Base-by-base conservation (phyloP, 64 coral and sea anemone genomes). In the Actinia equina region DNA sequence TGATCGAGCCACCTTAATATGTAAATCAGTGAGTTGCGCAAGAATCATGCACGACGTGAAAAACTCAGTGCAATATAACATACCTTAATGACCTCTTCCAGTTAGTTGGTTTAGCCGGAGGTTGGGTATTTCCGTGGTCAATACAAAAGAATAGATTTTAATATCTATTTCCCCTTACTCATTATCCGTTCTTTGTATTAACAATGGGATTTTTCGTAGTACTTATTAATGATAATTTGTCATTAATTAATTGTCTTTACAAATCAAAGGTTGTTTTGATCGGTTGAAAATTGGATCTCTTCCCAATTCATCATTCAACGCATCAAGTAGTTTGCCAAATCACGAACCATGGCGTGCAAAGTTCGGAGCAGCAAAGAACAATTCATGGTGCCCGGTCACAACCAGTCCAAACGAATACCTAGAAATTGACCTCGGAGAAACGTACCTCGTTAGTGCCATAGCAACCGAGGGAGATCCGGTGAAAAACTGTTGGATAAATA, bases 311-410 rank as follows among this genome's bases (percentile, higher is more conserved):
- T 71, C 81, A 16, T 85, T 70, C 15, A 71, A 80, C 53, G 88
- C 88, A 10, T 84, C 80, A 16, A 90, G 80, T 9, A 65, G 59
- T 22, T 69, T 44, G 15, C 30, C 65, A 8, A 25, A n/a, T 6
- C 80, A 90, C 16, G 81, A 90, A 52, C 88, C 88, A 8, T 82
- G 83, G 67, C 67, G 79, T 22, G 88, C 82, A 58, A 70, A 90
- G 63, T 16, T 84, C 26, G 82, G 55, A 7, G 46, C 26, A 56
- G 59, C 54, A 11, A 1, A 49, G n/a, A 59, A 14, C 16, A 52
- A 83, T 37, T 84, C 59, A 0, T 90, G 88, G 88, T 90, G 88
- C 26, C 80, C 88, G 37, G 43, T 2, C 3, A 70, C 63, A 20
- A 20, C 67, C 0, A 84, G 52, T 49, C 17, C 15, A 45, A 19